Conservation (phyloP, 1,140 invertebrate genomes). For the Lepidurus couesii region DNA sequence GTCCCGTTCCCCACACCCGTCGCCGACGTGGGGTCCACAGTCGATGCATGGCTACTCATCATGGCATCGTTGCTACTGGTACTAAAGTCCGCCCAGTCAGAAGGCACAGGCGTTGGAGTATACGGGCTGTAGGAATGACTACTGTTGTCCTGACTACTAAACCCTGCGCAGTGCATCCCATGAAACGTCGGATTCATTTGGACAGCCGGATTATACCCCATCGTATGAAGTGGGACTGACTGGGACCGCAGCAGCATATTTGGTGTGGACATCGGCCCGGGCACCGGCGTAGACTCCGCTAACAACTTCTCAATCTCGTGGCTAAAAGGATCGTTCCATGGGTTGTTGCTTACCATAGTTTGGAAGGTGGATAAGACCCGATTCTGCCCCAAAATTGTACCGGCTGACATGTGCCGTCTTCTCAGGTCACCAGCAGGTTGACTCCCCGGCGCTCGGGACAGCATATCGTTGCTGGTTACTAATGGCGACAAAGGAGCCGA, state of each 20-base stretch:
- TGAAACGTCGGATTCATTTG: neutral
- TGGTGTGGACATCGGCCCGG: neutral
- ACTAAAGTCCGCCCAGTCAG: slow-evolving; percentile 62
- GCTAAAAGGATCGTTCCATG: slow-evolving; percentile 29
- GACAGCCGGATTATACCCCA: slow-evolving; percentile 42
- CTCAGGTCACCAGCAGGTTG: slow-evolving; percentile 36
- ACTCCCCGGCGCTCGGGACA: neutral
- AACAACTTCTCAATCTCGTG: slow-evolving; percentile 33
- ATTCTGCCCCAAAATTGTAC: slow-evolving; percentile 37
- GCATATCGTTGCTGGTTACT: slow-evolving; percentile 33
- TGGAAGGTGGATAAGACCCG: slow-evolving; percentile 32
- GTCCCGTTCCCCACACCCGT: neutral
- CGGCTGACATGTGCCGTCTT: slow-evolving; percentile 40
- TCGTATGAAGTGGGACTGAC: slow-evolving; percentile 65
- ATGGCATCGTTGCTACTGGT: slow-evolving; percentile 20
- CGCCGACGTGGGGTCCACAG: neutral
- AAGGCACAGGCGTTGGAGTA: slow-evolving; percentile 59
- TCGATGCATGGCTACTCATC: neutral
- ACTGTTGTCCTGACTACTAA: neutral
- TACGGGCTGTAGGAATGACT: slow-evolving; percentile 47
- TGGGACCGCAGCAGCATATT: slow-evolving; percentile 55
- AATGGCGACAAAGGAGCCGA: slow-evolving; percentile 41
- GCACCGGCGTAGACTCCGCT: neutral
- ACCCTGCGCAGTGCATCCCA: neutral
- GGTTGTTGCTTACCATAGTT: slow-evolving; percentile 23